Evolutionary conservation across 2,888 invertebrate species (phyloP), one percentile per base, ranked within the genome.

Genomic region (Pristionchus mayeri): DNA sequence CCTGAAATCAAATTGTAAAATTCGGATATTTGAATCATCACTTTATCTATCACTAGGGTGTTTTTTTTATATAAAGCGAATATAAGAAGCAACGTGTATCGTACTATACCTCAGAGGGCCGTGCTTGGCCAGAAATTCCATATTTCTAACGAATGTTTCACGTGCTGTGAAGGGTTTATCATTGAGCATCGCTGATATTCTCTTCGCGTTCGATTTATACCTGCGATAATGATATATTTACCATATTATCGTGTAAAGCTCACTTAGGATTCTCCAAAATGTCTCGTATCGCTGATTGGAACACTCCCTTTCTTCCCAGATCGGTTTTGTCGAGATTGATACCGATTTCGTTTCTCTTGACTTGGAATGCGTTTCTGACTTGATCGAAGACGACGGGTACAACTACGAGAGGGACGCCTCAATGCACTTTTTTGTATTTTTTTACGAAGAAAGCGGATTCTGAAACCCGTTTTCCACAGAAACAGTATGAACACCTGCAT

Each of bases 91-190:
- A n/a, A n/a, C n/a, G n/a, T n/a, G n/a, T n/a, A n/a, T n/a, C n/a
- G n/a, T n/a, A n/a, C n/a, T n/a, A n/a, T n/a, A n/a, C n/a, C 76
- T 76, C 44, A 76, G 48, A 27, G 76, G 76, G 18, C 76, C 76
- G 48, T 76, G 76, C 27, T 76, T 76, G 3, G 76, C 76, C 3
- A 76, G 76, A 18, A 76, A 76, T 76, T 76, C 76, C 76, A 76
- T 76, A n/a, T 76, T 44, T 21, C 18, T 44, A 24, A 76, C 76
- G 37, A 76, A 76, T 2, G 16, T 48, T 27, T 76, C n/a, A 24
- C 48, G 4, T 13, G 48, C 48, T 18, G 44, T 48, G 27, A 76
- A 76, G 27, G 76, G 76, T 18, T 50, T 44, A 40, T 76, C 76
- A 18, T 76, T 50, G 30, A 76, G 48, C 76, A 48, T 76, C 13